phyloP scores from a whole-genome alignment of 1,140 invertebrate species.

The Stenopsyche tienmushanensis region DNA sequence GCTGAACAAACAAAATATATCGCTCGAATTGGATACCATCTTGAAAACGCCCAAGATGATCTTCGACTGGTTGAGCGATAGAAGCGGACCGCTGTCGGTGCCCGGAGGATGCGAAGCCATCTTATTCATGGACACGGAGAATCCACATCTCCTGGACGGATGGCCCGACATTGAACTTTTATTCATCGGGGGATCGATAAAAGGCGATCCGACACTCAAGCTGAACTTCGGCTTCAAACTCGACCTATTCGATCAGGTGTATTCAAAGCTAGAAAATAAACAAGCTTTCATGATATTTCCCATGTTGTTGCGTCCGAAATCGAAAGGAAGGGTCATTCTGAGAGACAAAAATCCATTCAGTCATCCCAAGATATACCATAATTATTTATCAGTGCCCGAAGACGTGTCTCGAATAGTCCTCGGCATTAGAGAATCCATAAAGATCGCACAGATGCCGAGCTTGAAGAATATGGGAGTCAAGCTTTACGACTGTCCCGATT shows the following conservation, averaged over 20 bases:
- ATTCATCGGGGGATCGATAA: slow-evolving; percentile 60
- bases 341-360: slow-evolving; percentile 67
- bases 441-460: slow-evolving; percentile 59
- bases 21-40: slow-evolving; percentile 30
- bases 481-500: slow-evolving; percentile 62
- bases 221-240: slow-evolving; percentile 59
- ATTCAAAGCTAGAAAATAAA: slow-evolving; percentile 52
- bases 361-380: slow-evolving; percentile 80
- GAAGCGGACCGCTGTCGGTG: slow-evolving; percentile 67
- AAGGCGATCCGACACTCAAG: slow-evolving; percentile 55
- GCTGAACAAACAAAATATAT: slow-evolving; percentile 55
- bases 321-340: slow-evolving; percentile 69
- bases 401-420: slow-evolving; percentile 65
- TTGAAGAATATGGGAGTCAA: slow-evolving; percentile 61
- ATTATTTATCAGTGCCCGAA: slow-evolving; percentile 69
- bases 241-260: slow-evolving; percentile 57
- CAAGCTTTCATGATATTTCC: slow-evolving; percentile 66
- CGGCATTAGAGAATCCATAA: slow-evolving; percentile 62
- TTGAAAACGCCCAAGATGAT: slow-evolving; percentile 43
- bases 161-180: slow-evolving; percentile 77
- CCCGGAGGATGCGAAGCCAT: slow-evolving; percentile 81
- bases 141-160: slow-evolving; percentile 61
- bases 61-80: slow-evolving; percentile 52
- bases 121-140: slow-evolving; percentile 71
- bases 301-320: slow-evolving; percentile 73